Evolutionary conservation across 2,113 vertebrate species (phyloP).

Genomic region (Chionomys nivalis): DNA sequence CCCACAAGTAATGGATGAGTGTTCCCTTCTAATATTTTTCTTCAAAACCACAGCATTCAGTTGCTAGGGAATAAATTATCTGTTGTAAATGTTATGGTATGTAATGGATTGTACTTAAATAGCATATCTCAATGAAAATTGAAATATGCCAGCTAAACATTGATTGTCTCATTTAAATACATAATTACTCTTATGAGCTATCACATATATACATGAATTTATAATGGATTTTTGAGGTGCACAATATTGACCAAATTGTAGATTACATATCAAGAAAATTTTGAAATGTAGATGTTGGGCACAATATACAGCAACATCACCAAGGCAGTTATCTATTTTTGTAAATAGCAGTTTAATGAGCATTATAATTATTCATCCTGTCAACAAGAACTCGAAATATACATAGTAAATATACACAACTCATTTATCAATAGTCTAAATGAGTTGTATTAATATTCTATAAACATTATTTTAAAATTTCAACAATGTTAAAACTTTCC

Average conservation of each 20-base stretch:
- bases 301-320: slow-evolving; percentile 33
- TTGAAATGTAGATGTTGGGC: slow-evolving; percentile 65
- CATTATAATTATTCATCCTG: slow-evolving; percentile 57
- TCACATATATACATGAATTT: slow-evolving; percentile 69
- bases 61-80: slow-evolving; percentile 59
- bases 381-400: not conserved
- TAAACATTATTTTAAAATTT: slow-evolving; percentile 1
- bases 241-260: slow-evolving; percentile 67
- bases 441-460: not conserved
- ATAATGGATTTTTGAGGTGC: slow-evolving; percentile 69
- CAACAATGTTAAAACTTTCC: not conserved
- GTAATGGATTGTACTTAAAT: slow-evolving; percentile 62
- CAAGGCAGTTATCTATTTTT: slow-evolving; percentile 13
- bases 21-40: not conserved
- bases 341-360: slow-evolving; percentile 32
- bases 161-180: slow-evolving; percentile 73
- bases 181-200: slow-evolving; percentile 75
- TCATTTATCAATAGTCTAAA: not conserved
- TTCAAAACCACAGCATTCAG: slow-evolving; percentile 31
- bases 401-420: not conserved
- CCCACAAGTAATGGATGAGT: too few relatives aligned
- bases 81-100: slow-evolving; percentile 35
- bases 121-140: slow-evolving; percentile 64
- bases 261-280: slow-evolving; percentile 72
- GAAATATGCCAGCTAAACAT: slow-evolving; percentile 68